These are phyloP conservation scores for Hermatobates lingyangjiaoensis DNA, from an alignment of 1,140 invertebrate genomes.

Conservation along the genomic window DNA sequence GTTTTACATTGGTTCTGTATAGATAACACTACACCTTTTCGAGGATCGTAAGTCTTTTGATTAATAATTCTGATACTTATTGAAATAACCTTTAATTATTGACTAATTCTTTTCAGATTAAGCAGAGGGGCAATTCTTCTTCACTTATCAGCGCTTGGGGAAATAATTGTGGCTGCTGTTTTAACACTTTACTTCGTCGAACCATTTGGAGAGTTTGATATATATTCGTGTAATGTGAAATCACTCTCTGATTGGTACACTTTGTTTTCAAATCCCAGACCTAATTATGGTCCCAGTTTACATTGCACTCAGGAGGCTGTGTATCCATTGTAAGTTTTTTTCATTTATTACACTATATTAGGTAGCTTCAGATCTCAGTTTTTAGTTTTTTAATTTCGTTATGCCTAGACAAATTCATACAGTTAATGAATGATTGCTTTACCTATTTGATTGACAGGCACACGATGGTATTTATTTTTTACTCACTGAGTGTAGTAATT, in stretches of 20 bases:
- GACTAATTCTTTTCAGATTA: slow-evolving; percentile 37
- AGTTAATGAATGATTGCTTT: too few relatives aligned
- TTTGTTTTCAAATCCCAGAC: slow-evolving; percentile 77
- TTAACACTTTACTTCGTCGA: slow-evolving; percentile 55
- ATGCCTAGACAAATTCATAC: too few relatives aligned
- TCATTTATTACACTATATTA: not conserved
- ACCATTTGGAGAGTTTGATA: slow-evolving; percentile 48
- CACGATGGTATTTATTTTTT: slow-evolving; percentile 85
- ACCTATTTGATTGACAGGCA: slow-evolving; percentile 42
- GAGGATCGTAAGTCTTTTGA: slow-evolving; percentile 36
- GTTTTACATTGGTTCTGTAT: slow-evolving; percentile 84
- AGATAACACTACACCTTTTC: slow-evolving; percentile 51
- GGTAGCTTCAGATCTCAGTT: not conserved
- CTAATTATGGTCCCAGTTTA: slow-evolving; percentile 71
- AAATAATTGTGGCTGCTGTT: slow-evolving; percentile 49
- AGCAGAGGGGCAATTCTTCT: slow-evolving; percentile 46
- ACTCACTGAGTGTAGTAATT: slow-evolving; percentile 57
- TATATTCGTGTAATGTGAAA: slow-evolving; percentile 57
- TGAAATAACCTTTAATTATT: not conserved
- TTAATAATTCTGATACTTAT: not conserved
- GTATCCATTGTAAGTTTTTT: slow-evolving; percentile 71
- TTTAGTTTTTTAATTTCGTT: not conserved
- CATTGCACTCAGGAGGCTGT: slow-evolving; percentile 94
- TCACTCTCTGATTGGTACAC: slow-evolving; percentile 90
- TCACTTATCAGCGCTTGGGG: slow-evolving; percentile 60